Conservation (phyloP, 1,140 invertebrate species). For the Heterodera schachtii region DNA sequence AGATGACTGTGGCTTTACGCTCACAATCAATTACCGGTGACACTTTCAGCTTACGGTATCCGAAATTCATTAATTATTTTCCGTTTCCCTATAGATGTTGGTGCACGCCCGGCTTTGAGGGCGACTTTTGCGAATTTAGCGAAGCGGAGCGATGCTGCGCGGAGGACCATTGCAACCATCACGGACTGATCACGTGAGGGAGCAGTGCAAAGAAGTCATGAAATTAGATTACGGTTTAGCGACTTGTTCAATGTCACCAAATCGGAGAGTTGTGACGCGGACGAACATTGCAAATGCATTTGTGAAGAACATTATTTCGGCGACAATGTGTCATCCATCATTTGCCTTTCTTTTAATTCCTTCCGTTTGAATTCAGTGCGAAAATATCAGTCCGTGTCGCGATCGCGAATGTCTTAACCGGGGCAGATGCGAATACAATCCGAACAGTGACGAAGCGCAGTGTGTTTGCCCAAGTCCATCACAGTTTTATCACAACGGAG, state of each 20-base stretch:
- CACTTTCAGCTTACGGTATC: neutral
- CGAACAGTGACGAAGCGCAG: slow-evolving; percentile 1
- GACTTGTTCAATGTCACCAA: slow-evolving; percentile 2
- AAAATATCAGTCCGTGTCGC: slow-evolving; percentile 39
- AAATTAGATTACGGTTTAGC: slow-evolving; percentile 9
- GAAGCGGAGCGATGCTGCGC: slow-evolving; percentile 45
- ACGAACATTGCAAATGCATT: slow-evolving; percentile 24
- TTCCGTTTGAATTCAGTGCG: slow-evolving; percentile 32
- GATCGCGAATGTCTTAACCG: slow-evolving; percentile 41
- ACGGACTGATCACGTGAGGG: slow-evolving; percentile 35
- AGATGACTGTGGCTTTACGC: slow-evolving; percentile 9
- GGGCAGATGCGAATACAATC: slow-evolving; percentile 33
- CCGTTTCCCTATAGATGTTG: slow-evolving; percentile 40
- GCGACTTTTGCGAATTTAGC: slow-evolving; percentile 43
- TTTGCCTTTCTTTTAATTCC: neutral
- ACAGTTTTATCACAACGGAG: neutral
- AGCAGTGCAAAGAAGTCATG: neutral
- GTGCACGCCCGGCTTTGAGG: slow-evolving; percentile 43
- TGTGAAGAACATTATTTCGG: slow-evolving; percentile 43
- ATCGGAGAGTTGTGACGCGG: slow-evolving; percentile 15
- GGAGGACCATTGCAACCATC: slow-evolving; percentile 41
- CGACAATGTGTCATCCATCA: slow-evolving; percentile 9
- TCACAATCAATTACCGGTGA: slow-evolving; percentile 30
- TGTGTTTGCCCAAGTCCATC: slow-evolving; percentile 32
- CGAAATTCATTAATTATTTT: slow-evolving; percentile 12